A percentile compares a stretch with the other conserved stretches of the same genome.
Evolutionary conservation across 1,140 invertebrate species (phyloP).

Genomic region (Magallana ariakensis): DNA sequence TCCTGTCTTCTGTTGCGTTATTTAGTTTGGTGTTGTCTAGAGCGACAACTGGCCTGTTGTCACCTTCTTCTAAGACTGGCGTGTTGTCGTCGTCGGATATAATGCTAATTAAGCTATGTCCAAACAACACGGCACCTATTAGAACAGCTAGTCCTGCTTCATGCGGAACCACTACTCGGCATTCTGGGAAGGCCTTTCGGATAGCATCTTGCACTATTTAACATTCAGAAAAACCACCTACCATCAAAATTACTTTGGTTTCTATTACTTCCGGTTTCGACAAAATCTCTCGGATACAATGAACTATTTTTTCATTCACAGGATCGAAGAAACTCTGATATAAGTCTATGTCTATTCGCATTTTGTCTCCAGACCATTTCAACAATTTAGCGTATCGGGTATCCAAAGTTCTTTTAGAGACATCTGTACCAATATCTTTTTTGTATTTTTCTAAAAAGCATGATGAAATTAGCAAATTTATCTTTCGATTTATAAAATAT

Average conservation of each 20-base stretch:
- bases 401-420: not conserved
- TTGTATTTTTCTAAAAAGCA: slow-evolving; percentile 30
- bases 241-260: slow-evolving; percentile 54
- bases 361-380: slow-evolving; percentile 46
- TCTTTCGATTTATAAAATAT: not conserved
- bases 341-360: slow-evolving; percentile 38
- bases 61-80: too few relatives aligned
- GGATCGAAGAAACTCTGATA: slow-evolving; percentile 41
- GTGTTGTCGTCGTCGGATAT: too few relatives aligned
- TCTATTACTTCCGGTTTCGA: slow-evolving; percentile 27
- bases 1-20: too few relatives aligned
- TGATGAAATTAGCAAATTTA: slow-evolving; percentile 48
- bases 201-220: slow-evolving; percentile 49
- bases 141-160: slow-evolving; percentile 59
- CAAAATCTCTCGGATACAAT: slow-evolving; percentile 39
- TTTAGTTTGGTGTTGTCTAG: too few relatives aligned
- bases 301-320: slow-evolving; percentile 7
- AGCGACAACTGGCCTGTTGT: too few relatives aligned
- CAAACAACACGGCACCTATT: slow-evolving; percentile 58
- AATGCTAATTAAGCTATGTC: not conserved
- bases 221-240: slow-evolving; percentile 60
- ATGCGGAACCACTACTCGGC: slow-evolving; percentile 52
- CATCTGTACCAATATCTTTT: not conserved
- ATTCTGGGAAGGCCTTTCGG: slow-evolving; percentile 47
- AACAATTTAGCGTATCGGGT: slow-evolving; percentile 9